Base-by-base conservation (phyloP, 2,888 invertebrate species). In the Epinotia brunnichana region DNA sequence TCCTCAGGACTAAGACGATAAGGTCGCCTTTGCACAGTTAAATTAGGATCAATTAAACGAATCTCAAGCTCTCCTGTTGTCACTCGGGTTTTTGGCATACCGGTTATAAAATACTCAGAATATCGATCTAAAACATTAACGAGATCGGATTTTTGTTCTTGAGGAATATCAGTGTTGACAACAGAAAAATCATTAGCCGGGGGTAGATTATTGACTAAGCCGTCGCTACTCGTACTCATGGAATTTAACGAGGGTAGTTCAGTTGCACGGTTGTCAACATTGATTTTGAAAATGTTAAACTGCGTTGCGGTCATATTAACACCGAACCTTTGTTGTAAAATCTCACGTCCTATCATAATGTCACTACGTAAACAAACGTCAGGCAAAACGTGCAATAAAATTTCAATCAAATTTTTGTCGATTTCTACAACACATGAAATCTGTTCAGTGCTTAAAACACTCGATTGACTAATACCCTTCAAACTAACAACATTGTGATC, bases 361-460 rank as follows among this genome's bases (percentile, higher is more conserved):
- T 24, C 21, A 2, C 21, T 24, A 24, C 21, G 21, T 24, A 24
- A 24, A 24, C 21, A 24, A 24, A 24, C 21, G 21, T 24, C 21
- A 24, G 21, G 21, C 21, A 24, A 24, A 24, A 24, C 21, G 21
- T 24, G 21, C 21, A 24, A 24, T 17, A 74, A 48, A 41, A 74
- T 67, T 53, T 76, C 73, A 19, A 62, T 17, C 15, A 3, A 10
- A 13, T 21, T 11, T 11, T 17, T n/a, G 15, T 53, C 11, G 56
- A 75, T 70, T 3, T 59, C 21, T 9, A 73, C 73, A 11, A 39
- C 39, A 54, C 54, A 39, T 3, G 48, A 4, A 60, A 70, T 44
- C 62, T 71, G 69, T 76, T 78, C 4, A 81, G 64, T 71, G 41
- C 69, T 70, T 0, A 13, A 7, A 10, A 74, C 59, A 44, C n/a